Conservation (phyloP, 1,140 invertebrate genomes). For the Zophobas morio region DNA sequence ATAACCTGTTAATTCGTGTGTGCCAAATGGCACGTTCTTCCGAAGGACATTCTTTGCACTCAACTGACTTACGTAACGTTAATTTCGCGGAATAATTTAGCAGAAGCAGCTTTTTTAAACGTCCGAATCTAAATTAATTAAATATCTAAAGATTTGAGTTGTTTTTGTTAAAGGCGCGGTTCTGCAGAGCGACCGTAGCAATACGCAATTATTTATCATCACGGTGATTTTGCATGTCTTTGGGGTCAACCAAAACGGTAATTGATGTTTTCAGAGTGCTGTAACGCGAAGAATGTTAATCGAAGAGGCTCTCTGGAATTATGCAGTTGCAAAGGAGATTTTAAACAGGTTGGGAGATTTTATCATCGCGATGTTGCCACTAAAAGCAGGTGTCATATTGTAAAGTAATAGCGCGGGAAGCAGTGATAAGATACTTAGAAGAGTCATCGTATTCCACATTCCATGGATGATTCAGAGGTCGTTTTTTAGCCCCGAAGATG, state of each 20-base stretch:
- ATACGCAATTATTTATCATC: neutral
- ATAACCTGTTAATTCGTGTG: too few species aligned
- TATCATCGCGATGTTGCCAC: conserved; percentile 43
- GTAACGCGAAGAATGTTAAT: conserved; percentile 42
- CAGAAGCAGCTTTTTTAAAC: conserved; percentile 5
- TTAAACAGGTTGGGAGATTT: conserved; percentile 49
- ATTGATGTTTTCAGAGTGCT: conserved; percentile 27
- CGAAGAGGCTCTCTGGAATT: conserved; percentile 38
- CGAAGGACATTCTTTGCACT: conserved; percentile 3
- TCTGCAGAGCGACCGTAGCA: neutral
- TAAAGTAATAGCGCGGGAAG: conserved; percentile 47
- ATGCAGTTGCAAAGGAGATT: conserved; percentile 43
- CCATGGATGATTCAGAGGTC: conserved; percentile 16
- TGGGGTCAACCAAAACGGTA: conserved; percentile 21
- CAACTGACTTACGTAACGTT: neutral
- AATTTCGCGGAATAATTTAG: neutral
- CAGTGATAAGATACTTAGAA: conserved; percentile 22
- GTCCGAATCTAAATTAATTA: conserved; percentile 1
- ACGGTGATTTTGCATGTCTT: conserved; percentile 1
- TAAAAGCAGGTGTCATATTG: conserved; percentile 53
- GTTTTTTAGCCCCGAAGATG: conserved; percentile 17
- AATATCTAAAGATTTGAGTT: conserved; percentile 4
- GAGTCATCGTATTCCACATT: conserved; percentile 18
- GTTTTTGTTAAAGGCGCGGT: conserved; percentile 30
- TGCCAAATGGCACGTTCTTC: too few species aligned